These are phyloP conservation scores for Prionace glauca DNA, from an alignment of 2,797 vertebrate species.

Conservation along the genomic window DNA sequence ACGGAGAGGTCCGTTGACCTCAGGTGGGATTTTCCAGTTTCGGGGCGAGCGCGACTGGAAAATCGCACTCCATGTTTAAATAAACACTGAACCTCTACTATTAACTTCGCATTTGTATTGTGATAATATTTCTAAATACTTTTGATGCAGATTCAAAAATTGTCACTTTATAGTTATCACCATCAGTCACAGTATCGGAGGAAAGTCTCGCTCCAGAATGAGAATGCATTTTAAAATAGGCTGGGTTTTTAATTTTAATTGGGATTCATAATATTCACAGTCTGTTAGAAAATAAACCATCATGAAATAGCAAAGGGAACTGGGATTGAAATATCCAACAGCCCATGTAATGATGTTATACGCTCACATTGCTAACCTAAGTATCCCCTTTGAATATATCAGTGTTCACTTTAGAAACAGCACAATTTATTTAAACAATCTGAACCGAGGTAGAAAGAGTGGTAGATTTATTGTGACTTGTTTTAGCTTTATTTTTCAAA, in stretches of 20 bases:
- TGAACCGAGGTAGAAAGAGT: not conserved
- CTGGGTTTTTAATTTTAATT: constrained; percentile 1
- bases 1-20: no score
- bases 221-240: not conserved
- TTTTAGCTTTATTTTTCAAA: not conserved
- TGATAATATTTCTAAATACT: not conserved
- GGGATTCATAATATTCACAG: constrained; percentile 28
- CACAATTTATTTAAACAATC: not conserved
- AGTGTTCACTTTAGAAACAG: not conserved
- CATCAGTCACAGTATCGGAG: not conserved
- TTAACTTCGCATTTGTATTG: not conserved
- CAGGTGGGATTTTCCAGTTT: no score
- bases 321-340: constrained; percentile 16
- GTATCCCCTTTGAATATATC: not conserved
- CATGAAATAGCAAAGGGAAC: constrained; percentile 26
- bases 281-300: constrained; percentile 26
- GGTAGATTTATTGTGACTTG: not conserved
- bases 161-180: not conserved
- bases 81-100: no score
- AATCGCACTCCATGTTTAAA: no score
- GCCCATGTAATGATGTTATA: constrained; percentile 29
- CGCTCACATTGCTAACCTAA: not conserved
- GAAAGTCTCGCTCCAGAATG: not conserved
- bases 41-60: no score
- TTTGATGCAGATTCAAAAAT: not conserved